Conservation (phyloP, 2,888 invertebrate species). For the Hartigia nigra region DNA sequence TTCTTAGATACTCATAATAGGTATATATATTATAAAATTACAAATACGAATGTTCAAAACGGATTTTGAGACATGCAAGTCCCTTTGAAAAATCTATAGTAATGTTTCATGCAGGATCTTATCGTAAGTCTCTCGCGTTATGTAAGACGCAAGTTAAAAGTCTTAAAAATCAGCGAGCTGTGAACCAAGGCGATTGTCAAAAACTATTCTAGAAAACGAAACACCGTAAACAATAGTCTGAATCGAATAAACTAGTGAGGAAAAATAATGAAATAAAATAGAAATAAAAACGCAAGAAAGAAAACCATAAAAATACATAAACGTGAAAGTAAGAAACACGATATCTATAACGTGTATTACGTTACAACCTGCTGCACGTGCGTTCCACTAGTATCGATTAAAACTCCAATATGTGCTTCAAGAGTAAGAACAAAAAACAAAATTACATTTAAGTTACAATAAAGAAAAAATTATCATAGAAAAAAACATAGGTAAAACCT, state of each 20-base stretch:
- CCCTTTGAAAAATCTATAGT: neutral
- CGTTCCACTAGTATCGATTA: neutral
- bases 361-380: neutral
- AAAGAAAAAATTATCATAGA: neutral
- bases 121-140: neutral
- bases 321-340: constrained; percentile 1
- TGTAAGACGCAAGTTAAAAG: neutral
- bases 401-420: neutral
- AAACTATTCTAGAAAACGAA: neutral
- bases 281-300: neutral
- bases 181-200: neutral
- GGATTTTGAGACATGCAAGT: neutral
- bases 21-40: neutral
- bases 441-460: neutral
- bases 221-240: neutral
- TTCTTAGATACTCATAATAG: neutral
- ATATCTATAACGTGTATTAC: neutral
- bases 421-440: neutral
- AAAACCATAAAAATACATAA: neutral
- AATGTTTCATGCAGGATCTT: neutral
- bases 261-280: neutral
- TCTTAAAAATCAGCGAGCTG: neutral
- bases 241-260: neutral
- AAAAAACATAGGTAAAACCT: neutral
- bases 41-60: neutral